These are phyloP conservation scores for Callosobruchus maculatus DNA, from an alignment of 2,888 invertebrate species.

Conservation along the genomic window DNA sequence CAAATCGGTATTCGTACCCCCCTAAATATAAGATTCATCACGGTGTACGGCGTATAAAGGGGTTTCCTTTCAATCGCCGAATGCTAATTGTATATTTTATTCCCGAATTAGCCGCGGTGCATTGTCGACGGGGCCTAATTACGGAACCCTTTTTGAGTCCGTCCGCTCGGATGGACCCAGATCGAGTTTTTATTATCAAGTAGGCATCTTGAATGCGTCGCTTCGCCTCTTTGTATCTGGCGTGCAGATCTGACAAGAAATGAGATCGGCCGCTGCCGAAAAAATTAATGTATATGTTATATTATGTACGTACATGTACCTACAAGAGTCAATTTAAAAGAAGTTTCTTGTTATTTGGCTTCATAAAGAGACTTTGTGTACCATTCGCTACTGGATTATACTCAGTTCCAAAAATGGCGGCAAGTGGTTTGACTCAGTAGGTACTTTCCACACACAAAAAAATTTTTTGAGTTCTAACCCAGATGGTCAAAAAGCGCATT, in stretches of 20 bases:
- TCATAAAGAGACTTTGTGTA: no score
- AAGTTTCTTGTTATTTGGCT: no score
- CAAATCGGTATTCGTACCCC: neutral
- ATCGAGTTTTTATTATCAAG: neutral
- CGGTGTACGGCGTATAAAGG: neutral
- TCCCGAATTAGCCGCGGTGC: conserved; percentile 19
- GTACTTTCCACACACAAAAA: no score
- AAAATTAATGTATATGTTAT: neutral
- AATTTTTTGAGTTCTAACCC: no score
- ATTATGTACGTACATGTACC: no score
- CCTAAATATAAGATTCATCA: neutral
- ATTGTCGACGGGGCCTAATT: conserved; percentile 17
- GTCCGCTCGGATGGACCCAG: neutral
- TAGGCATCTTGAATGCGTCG: neutral
- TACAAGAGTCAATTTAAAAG: no score
- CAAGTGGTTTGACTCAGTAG: no score
- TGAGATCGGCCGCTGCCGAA: neutral
- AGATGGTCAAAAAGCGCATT: no score
- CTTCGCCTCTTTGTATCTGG: neutral
- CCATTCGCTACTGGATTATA: no score
- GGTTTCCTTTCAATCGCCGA: neutral
- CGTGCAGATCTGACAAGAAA: neutral
- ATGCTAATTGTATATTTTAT: conserved; percentile 12
- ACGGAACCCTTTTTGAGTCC: conserved; percentile 10
- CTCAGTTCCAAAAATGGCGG: no score